Conservation (phyloP, 2,888 invertebrate species). For the Scaptomyza reducta region DNA sequence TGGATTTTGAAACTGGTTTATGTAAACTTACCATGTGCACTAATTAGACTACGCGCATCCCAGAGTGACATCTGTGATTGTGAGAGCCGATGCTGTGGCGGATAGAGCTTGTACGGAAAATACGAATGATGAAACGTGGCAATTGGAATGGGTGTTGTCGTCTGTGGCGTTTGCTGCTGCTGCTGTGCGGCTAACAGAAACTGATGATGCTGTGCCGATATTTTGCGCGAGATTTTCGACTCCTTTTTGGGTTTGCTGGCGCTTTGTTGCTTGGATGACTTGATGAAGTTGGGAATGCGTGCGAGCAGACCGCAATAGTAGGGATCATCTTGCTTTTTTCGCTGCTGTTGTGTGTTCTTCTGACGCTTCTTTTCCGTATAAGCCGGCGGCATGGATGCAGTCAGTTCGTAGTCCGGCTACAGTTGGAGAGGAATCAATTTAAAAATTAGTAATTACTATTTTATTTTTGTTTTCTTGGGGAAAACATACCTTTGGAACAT, state of each 20-base stretch:
- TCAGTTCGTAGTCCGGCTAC: slow-evolving; percentile 83
- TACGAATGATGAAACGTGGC: slow-evolving; percentile 83
- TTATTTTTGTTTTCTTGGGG: neutral
- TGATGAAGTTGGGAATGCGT: slow-evolving; percentile 89
- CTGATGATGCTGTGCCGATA: slow-evolving; percentile 82
- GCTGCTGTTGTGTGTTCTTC: slow-evolving; percentile 68
- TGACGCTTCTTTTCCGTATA: slow-evolving; percentile 70
- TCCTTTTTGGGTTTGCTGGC: slow-evolving; percentile 76
- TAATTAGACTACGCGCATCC: slow-evolving; percentile 83
- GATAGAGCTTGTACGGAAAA: slow-evolving; percentile 82
- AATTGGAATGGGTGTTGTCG: slow-evolving; percentile 81
- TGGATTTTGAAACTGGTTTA: neutral
- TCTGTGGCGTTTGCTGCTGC: slow-evolving; percentile 54
- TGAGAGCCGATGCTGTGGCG: slow-evolving; percentile 83
- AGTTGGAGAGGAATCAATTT: neutral
- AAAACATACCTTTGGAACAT: slow-evolving; percentile 82
- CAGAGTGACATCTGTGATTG: slow-evolving; percentile 83
- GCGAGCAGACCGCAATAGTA: slow-evolving; percentile 89
- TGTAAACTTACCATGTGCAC: slow-evolving; percentile 78
- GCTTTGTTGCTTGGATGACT: slow-evolving; percentile 83
- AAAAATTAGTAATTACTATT: neutral
- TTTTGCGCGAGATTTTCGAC: slow-evolving; percentile 82
- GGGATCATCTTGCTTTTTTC: slow-evolving; percentile 87
- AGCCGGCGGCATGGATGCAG: slow-evolving; percentile 60
- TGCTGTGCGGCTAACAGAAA: slow-evolving; percentile 50